A percentile compares a stretch with the other conserved stretches of the same genome.
These are phyloP conservation scores for Pagetopsis macropterus DNA, from an alignment of 2,797 vertebrate species.

Conservation along the genomic window DNA sequence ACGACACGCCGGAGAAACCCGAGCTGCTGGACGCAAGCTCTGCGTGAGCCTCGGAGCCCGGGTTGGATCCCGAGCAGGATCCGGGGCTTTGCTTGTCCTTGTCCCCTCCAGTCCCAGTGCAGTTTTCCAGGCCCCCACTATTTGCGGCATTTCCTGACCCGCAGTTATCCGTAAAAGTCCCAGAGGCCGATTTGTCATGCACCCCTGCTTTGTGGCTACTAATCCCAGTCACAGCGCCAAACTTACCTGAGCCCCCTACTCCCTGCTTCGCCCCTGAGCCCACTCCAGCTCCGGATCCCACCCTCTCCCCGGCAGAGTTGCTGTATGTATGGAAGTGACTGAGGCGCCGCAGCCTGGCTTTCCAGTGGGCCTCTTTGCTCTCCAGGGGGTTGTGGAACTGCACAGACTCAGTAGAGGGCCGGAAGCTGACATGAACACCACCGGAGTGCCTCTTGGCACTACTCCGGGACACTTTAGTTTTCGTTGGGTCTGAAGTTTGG, in stretches of 20 bases:
- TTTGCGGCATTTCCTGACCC: conserved; percentile 32
- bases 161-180: conserved; percentile 34
- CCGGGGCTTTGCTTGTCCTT: conserved; percentile 65
- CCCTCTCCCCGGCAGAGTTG: conserved; percentile 81
- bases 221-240: conserved; percentile 61
- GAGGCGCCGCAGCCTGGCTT: conserved; percentile 91
- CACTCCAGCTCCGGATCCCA: conserved; percentile 43
- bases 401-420: conserved; percentile 95
- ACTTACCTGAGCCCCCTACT: conserved; percentile 74
- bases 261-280: conserved; percentile 72
- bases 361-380: conserved; percentile 97
- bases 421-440: conserved; percentile 95
- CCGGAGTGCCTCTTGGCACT: conserved; percentile 85
- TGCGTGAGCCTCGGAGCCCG: conserved; percentile 51
- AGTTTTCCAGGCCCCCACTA: conserved; percentile 47
- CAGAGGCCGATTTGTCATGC: conserved; percentile 61
- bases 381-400: conserved; percentile 98
- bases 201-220: conserved; percentile 71
- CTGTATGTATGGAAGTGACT: conserved; percentile 93
- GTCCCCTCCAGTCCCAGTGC: conserved; percentile 59
- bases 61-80: conserved; percentile 43
- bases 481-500: conserved; percentile 79
- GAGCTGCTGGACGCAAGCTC: conserved; percentile 52
- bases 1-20: conserved; percentile 58
- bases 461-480: conserved; percentile 86